phyloP scores from a whole-genome alignment of 2,888 invertebrate species.

The Penaeus monodon region DNA sequence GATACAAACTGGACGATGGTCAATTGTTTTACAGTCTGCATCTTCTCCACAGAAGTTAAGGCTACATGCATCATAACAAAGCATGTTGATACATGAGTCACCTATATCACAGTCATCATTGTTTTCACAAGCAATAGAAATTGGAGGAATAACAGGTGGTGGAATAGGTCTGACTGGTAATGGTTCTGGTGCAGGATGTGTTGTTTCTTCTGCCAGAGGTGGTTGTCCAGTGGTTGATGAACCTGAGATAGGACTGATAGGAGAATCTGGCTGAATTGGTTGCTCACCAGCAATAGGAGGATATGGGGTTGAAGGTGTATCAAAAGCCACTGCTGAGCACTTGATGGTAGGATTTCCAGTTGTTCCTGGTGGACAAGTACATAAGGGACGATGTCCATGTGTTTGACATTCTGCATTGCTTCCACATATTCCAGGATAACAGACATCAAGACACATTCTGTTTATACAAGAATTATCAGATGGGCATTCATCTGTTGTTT shows the following conservation, averaged over 20 bases:
- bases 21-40: slow-evolving; percentile 84
- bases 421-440: slow-evolving; percentile 45
- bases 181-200: background rate
- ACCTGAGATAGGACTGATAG: slow-evolving; percentile 8
- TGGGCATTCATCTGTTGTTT: slow-evolving; percentile 46
- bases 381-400: slow-evolving; percentile 77
- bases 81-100: slow-evolving; percentile 85
- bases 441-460: slow-evolving; percentile 51
- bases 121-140: slow-evolving; percentile 83
- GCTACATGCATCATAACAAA: slow-evolving; percentile 87
- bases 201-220: slow-evolving; percentile 19
- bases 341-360: slow-evolving; percentile 71
- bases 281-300: slow-evolving; percentile 55
- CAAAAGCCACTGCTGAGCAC: slow-evolving; percentile 64
- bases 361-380: slow-evolving; percentile 76
- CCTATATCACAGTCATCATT: slow-evolving; percentile 86
- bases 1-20: slow-evolving; percentile 86
- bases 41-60: slow-evolving; percentile 82
- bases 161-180: slow-evolving; percentile 26
- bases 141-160: slow-evolving; percentile 17
- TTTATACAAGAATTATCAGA: slow-evolving; percentile 54
- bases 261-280: background rate
- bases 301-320: background rate
- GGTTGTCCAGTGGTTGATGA: background rate
- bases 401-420: slow-evolving; percentile 43